Conservation (phyloP, 1,140 invertebrate genomes). For the Zophobas atratus region DNA sequence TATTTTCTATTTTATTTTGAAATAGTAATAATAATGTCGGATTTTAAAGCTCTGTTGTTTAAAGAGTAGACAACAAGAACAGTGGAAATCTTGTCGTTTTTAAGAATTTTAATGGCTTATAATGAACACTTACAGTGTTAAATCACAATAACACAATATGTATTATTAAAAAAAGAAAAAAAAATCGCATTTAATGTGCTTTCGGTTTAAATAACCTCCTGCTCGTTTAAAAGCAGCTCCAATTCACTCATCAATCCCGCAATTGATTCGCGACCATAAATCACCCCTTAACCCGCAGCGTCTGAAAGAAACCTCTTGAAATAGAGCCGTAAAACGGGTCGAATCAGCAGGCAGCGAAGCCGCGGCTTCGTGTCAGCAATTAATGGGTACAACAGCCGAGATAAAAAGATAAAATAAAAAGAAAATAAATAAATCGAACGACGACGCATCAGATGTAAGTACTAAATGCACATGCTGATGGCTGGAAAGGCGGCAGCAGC, state of each 20-base stretch:
- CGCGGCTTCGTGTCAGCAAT: not conserved
- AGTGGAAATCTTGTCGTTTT: no score
- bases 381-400: not conserved
- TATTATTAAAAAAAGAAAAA: no score
- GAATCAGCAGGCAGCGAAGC: constrained; percentile 6
- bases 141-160: no score
- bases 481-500: constrained; percentile 19
- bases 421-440: constrained; percentile 26
- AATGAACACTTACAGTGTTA: no score
- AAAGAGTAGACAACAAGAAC: no score
- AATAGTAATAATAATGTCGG: no score
- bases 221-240: not conserved
- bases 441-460: constrained; percentile 27
- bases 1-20: no score
- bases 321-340: not conserved
- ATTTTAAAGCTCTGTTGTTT: no score
- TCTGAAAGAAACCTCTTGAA: not conserved
- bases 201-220: no score
- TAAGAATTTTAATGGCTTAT: no score
- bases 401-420: constrained; percentile 29
- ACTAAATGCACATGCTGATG: not conserved
- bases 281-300: not conserved
- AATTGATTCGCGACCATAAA: constrained; percentile 11
- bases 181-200: no score
- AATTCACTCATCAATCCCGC: not conserved